These are phyloP conservation scores for Solea solea DNA, from an alignment of 2,113 vertebrate species.

Conservation along the genomic window DNA sequence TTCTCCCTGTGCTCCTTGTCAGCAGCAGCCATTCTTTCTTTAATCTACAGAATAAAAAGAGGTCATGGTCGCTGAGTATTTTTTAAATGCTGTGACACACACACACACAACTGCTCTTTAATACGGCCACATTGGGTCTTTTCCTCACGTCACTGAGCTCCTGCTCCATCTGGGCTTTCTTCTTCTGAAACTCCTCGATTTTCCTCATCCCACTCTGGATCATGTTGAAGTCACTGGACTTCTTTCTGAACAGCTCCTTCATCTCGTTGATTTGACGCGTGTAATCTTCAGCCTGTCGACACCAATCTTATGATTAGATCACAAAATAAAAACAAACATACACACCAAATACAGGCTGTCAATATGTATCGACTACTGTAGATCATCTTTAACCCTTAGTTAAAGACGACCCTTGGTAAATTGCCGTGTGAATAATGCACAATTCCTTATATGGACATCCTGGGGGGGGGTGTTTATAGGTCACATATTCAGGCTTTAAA, in stretches of 20 bases:
- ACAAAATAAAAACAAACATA: background rate
- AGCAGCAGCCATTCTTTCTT: constrained; percentile 77
- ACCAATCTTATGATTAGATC: constrained; percentile 15
- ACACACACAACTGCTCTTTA: background rate
- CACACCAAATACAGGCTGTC: background rate
- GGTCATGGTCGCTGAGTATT: background rate
- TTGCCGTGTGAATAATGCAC: no score
- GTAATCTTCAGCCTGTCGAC: constrained; percentile 78
- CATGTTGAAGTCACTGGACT: constrained; percentile 81
- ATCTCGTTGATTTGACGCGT: constrained; percentile 75
- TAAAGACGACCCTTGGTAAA: no score
- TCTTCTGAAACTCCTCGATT: constrained; percentile 84
- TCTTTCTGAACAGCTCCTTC: constrained; percentile 81
- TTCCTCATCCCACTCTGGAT: constrained; percentile 84
- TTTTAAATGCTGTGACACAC: background rate
- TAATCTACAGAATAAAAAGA: constrained; percentile 75
- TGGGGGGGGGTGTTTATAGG: no score
- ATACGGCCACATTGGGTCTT: background rate
- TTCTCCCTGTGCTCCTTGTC: constrained; percentile 83
- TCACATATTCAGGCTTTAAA: no score
- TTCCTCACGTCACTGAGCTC: constrained; percentile 81
- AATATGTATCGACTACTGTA: constrained; percentile 2
- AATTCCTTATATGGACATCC: no score
- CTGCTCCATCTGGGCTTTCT: constrained; percentile 84
- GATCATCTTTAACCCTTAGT: background rate